Percentiles rank a stretch among this genome's conserved stretches.
These are phyloP conservation scores for Cryptocephalus primarius DNA, from an alignment of 2,888 invertebrate genomes.

Conservation along the genomic window DNA sequence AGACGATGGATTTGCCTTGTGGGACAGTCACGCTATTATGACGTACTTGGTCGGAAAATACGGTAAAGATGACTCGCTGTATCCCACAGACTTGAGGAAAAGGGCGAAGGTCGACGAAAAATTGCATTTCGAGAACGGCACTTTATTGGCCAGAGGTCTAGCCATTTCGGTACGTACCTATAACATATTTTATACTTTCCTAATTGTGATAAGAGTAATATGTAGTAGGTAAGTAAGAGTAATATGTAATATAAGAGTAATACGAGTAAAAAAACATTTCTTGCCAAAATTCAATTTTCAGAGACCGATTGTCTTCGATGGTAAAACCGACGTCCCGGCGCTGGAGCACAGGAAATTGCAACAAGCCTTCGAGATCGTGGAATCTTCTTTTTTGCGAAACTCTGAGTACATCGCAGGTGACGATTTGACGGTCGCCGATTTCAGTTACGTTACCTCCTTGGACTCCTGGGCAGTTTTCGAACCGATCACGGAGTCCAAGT, in stretches of 20 bases:
- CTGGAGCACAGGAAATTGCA: too few species aligned
- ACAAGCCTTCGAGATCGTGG: too few species aligned
- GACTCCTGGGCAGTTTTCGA: slow-evolving; percentile 9
- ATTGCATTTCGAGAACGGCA: background rate
- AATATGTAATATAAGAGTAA: too few species aligned
- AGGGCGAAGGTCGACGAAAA: background rate
- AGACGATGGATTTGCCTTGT: background rate
- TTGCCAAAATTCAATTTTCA: too few species aligned
- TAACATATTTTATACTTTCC: too few species aligned
- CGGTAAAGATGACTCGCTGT: background rate
- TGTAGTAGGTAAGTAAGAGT: too few species aligned
- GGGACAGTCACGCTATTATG: background rate
- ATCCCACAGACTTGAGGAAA: background rate
- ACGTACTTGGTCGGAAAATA: background rate
- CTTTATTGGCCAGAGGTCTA: background rate
- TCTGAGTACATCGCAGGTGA: slow-evolving; percentile 14
- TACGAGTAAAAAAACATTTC: too few species aligned
- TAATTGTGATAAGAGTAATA: too few species aligned
- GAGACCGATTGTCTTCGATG: too few species aligned
- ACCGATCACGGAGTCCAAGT: slow-evolving; percentile 13
- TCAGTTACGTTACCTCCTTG: slow-evolving; percentile 13
- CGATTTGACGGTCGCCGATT: slow-evolving; percentile 18
- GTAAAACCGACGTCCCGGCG: too few species aligned
- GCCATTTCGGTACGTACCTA: background rate
- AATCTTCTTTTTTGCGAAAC: too few species aligned